Base-by-base conservation (phyloP, 2,888 invertebrate species). In the Pegoplata infirma region DNA sequence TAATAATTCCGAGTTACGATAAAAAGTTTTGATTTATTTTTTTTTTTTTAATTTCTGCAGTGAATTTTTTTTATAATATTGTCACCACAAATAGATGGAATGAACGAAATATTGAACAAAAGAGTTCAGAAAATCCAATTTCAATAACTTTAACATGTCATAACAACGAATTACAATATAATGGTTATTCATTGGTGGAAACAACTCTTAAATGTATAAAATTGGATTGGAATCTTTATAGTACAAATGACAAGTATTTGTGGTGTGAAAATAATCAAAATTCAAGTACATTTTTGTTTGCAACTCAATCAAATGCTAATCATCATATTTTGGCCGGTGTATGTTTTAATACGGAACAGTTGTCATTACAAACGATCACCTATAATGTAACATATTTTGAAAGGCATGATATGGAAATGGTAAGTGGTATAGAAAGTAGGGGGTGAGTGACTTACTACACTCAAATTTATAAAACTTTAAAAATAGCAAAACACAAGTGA, bases 221-320 rank as follows among this genome's bases (percentile, higher is more conserved):
- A 46, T 19, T 51, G 1, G 49, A 3, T 1, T 66, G 58, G 58
- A 59, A 32, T 8, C n/a, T 73, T 10, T 73, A 66, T 17, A 49
- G 44, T 8, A 5, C 64, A 6, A 58, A 51, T 21, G 44, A 66
- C 0, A 5, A 40, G 1, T 44, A 28, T 7, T 21, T 14, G 1
- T 73, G 66, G 73, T 73, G 73, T 10, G 44, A 59, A 16, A 71
- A 77, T 36, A 59, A 75, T 66, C 32, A 68, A 51, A 64, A 69
- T 44, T 19, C 28, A 12, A 46, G 25, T 64, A 46, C 59, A 10
- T 61, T 59, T 25, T 53, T 40, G 28, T 17, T 74, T 2, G 63
- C 64, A 12, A 28, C 32, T 1, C 58, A 73, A 51, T 16, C 49
- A 3, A 51, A 12, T 3, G 0, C 19, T 8, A 44, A 66, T 44